Conservation (phyloP, 2,113 vertebrate species). For the Garra rufa region DNA sequence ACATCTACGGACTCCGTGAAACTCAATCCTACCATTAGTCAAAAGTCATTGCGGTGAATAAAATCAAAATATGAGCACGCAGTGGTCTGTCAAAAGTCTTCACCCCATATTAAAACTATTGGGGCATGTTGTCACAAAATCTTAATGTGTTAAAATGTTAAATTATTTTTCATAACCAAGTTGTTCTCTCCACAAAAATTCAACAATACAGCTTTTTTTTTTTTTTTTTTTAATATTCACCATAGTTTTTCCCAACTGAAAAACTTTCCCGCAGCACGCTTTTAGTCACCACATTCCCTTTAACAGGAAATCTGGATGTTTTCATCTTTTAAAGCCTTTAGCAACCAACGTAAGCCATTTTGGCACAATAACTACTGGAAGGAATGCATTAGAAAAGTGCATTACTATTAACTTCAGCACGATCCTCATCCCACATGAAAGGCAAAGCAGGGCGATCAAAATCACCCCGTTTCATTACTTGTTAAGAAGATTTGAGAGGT, state of each 20-base stretch:
- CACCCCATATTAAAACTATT: neutral
- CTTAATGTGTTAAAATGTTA: neutral
- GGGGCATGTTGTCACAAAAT: neutral
- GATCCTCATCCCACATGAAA: neutral
- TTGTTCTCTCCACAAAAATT: too few relatives aligned
- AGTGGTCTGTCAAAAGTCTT: neutral
- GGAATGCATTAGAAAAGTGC: neutral
- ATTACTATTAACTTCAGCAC: neutral
- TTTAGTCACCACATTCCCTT: neutral
- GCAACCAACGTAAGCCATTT: neutral
- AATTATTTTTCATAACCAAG: neutral
- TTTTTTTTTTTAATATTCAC: neutral
- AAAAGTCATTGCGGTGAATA: conserved; percentile 13
- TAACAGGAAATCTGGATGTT: conserved; percentile 1
- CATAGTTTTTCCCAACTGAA: neutral
- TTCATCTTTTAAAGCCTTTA: neutral
- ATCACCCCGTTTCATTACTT: conserved; percentile 10
- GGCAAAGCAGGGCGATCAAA: neutral
- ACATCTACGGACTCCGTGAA: neutral
- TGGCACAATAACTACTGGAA: neutral
- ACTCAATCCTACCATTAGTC: conserved; percentile 21
- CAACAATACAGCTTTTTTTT: too few relatives aligned
- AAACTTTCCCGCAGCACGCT: neutral
- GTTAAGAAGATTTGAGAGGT: conserved; percentile 1
- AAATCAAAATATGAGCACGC: neutral